Evolutionary conservation across 2,113 vertebrate genomes (phyloP), one percentile per base, ranked within the genome.

Genomic region (Amphiprion percula): DNA sequence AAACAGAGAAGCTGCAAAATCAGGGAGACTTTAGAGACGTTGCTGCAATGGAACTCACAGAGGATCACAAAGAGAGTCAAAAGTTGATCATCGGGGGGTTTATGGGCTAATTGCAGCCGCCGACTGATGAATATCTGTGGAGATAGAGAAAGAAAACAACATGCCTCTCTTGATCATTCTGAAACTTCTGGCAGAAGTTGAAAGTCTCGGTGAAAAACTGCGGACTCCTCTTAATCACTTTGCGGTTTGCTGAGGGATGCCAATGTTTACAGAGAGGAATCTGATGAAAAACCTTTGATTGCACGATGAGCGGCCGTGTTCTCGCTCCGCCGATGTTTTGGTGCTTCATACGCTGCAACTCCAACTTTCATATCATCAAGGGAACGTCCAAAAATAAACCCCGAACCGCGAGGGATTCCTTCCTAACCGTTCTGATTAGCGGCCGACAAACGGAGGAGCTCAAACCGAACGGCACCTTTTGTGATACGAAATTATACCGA

Each of bases 201-300:
- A 91, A 89, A 92, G 91, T 84, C 80, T 87, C 37, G 46, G 79
- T 63, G 60, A 85, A 86, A 26, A 91, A 86, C 75, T 77, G 80
- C 50, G 64, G 81, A 75, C 81, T 88, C 76, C 65, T 87, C 85
- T 82, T 90, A 87, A 90, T 92, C 87, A 92, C 82, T 70, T 79
- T 83, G 89, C 62, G 87, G 90, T 92, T 93, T 91, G 79, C 86
- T 83, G 28, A 66, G 71, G 79, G 83, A 91, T 88, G 83, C 80
- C 87, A 85, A 44, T 91, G 91, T 93, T 93, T 93, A 92, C 90
- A 92, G 76, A 90, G 85, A 88, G 78, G 76, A 92, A 81, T 71
- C 75, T 90, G 79, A 92, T 84, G 84, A 89, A 92, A 91, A 86
- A 85, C 60, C 86, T 87, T 88, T 92, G 90, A 93, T 92, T 93